Percentiles rank a stretch among this genome's conserved stretches.
Evolutionary conservation across 2,888 invertebrate species (phyloP).

Genomic region (Eupithecia centaureata): DNA sequence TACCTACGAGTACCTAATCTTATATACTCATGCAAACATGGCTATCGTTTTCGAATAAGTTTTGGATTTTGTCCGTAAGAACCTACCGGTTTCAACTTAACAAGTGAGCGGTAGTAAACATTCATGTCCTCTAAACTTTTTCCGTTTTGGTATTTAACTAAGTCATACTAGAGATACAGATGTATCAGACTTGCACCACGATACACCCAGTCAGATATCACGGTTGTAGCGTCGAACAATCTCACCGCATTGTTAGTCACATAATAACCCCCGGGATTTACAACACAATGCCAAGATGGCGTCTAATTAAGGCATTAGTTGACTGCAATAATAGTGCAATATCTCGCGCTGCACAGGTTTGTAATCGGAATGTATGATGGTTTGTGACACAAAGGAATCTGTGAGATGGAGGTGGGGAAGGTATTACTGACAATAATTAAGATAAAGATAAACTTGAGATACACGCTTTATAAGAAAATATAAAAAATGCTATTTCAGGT

Average conservation of each 20-base stretch:
- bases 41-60: neutral
- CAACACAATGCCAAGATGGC: slow-evolving; percentile 26
- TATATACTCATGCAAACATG: too few species aligned
- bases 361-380: slow-evolving; percentile 17
- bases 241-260: slow-evolving; percentile 6
- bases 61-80: neutral
- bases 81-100: neutral
- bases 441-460: too few species aligned
- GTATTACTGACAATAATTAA: too few species aligned
- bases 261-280: neutral
- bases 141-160: neutral
- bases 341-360: slow-evolving; percentile 21
- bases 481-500: too few species aligned
- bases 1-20: too few species aligned
- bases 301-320: slow-evolving; percentile 24
- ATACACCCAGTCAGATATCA: neutral
- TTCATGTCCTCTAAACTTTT: neutral
- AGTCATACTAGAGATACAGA: neutral
- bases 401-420: too few species aligned
- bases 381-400: neutral
- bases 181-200: neutral
- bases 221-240: neutral
- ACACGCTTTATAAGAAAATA: too few species aligned
- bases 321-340: slow-evolving; percentile 32
- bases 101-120: neutral